These are phyloP conservation scores for Tenualosa ilisha DNA, from an alignment of 2,797 vertebrate genomes.

Conservation along the genomic window DNA sequence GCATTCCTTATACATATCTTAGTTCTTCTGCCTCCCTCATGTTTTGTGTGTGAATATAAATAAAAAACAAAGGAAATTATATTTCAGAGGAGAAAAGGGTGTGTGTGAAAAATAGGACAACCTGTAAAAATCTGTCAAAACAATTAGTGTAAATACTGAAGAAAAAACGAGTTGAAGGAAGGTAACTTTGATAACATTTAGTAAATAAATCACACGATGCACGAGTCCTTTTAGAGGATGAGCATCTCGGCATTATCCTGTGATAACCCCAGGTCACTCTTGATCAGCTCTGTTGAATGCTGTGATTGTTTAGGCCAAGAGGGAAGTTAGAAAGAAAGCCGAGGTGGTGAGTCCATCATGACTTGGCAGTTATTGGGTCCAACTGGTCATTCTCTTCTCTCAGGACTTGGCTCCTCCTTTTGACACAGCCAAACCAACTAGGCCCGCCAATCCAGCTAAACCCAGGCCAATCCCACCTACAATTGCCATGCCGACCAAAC, in stretches of 20 bases:
- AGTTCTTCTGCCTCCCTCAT: neutral
- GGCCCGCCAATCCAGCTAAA: conserved; percentile 84
- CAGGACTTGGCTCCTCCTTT: conserved; percentile 86
- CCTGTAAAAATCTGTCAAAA: neutral
- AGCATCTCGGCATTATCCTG: conserved; percentile 15
- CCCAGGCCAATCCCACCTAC: conserved; percentile 88
- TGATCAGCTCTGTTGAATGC: neutral
- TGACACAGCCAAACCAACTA: conserved; percentile 87
- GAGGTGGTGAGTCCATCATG: neutral
- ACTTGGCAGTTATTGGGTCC: neutral
- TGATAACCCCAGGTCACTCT: neutral
- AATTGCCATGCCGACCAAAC: conserved; percentile 91
- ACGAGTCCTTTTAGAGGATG: neutral
- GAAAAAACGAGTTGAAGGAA: neutral
- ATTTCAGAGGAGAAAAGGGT: neutral
- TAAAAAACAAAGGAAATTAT: neutral
- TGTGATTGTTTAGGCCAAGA: neutral
- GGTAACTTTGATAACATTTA: neutral
- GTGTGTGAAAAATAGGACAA: neutral
- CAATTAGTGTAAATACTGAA: neutral
- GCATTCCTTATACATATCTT: neutral
- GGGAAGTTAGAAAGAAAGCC: neutral
- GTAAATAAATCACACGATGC: neutral
- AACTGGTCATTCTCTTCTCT: conserved; percentile 47
- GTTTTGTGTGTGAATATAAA: neutral